Evolutionary conservation across 2,797 vertebrate genomes (phyloP).

Genomic region (Benthosema pterotum): DNA sequence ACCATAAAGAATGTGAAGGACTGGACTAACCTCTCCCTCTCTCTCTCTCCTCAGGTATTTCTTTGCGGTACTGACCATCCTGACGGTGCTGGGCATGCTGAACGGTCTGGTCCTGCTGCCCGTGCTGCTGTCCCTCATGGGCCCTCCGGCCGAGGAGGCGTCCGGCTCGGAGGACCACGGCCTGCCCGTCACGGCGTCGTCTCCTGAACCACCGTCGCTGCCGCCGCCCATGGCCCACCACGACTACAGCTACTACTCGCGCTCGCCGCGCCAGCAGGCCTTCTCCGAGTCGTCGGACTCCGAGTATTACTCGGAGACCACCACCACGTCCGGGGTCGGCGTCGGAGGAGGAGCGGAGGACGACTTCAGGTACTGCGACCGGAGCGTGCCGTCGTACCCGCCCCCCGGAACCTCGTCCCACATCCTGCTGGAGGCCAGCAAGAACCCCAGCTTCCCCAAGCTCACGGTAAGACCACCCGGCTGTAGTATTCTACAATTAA

Average conservation of each 20-base stretch:
- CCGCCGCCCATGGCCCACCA: slow-evolving; percentile 82
- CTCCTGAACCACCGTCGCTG: slow-evolving; percentile 67
- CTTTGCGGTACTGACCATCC: slow-evolving; percentile 92
- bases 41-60: slow-evolving; percentile 85
- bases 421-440: slow-evolving; percentile 86
- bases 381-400: slow-evolving; percentile 47
- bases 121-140: slow-evolving; percentile 91
- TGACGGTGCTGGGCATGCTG: slow-evolving; percentile 92
- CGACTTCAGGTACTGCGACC: slow-evolving; percentile 82
- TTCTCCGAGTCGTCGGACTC: slow-evolving; percentile 84
- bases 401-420: slow-evolving; percentile 70
- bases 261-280: slow-evolving; percentile 64
- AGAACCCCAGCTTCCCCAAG: slow-evolving; percentile 86
- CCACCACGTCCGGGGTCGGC: slow-evolving; percentile 77
- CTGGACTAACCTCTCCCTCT: neutral
- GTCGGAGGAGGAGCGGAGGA: slow-evolving; percentile 77
- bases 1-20: no score
- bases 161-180: slow-evolving; percentile 71
- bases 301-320: slow-evolving; percentile 85
- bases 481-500: no score
- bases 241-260: slow-evolving; percentile 81
- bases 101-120: slow-evolving; percentile 95
- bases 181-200: slow-evolving; percentile 68
- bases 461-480: slow-evolving; percentile 80
- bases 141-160: slow-evolving; percentile 88